Percentiles rank a stretch among this genome's conserved stretches.
Conservation (phyloP, 2,888 invertebrate genomes). For the Hedya salicella region DNA sequence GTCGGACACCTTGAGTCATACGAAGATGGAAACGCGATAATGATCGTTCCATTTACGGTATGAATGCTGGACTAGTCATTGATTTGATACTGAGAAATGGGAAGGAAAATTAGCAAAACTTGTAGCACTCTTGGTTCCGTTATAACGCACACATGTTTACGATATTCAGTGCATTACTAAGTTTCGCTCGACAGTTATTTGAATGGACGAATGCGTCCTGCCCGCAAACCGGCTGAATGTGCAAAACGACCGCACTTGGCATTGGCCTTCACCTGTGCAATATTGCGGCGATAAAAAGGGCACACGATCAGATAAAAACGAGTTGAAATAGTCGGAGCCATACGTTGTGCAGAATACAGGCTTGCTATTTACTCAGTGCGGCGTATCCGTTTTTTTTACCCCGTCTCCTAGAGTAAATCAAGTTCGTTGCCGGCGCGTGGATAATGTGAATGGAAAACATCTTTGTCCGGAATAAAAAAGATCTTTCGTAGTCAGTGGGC, state of each 20-base stretch:
- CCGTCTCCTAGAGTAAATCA: not conserved
- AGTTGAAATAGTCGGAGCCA: not conserved
- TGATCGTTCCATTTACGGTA: slow-evolving; percentile 19
- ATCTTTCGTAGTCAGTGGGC: not conserved
- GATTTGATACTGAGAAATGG: slow-evolving; percentile 28
- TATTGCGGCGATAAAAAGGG: slow-evolving; percentile 33
- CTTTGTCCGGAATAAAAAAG: not conserved
- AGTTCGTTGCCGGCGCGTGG: not conserved
- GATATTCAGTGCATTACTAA: slow-evolving; percentile 20
- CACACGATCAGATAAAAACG: slow-evolving; percentile 7
- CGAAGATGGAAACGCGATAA: slow-evolving; percentile 29
- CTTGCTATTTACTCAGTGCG: not conserved
- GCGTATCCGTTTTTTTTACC: not conserved
- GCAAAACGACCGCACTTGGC: slow-evolving; percentile 16
- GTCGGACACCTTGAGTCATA: slow-evolving; percentile 32
- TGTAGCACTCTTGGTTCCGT: not conserved
- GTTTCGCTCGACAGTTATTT: slow-evolving; percentile 24
- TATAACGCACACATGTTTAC: slow-evolving; percentile 7
- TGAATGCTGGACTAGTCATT: slow-evolving; percentile 18
- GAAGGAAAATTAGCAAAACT: slow-evolving; percentile 8
- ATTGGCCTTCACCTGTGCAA: slow-evolving; percentile 35
- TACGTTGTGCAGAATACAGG: not conserved
- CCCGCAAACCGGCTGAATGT: slow-evolving; percentile 24
- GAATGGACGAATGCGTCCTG: slow-evolving; percentile 20
- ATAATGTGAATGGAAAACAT: not conserved